A percentile compares a stretch with the other conserved stretches of the same genome.
Evolutionary conservation across 2,797 vertebrate genomes (phyloP).

Genomic region (Anomalospiza imberbis): DNA sequence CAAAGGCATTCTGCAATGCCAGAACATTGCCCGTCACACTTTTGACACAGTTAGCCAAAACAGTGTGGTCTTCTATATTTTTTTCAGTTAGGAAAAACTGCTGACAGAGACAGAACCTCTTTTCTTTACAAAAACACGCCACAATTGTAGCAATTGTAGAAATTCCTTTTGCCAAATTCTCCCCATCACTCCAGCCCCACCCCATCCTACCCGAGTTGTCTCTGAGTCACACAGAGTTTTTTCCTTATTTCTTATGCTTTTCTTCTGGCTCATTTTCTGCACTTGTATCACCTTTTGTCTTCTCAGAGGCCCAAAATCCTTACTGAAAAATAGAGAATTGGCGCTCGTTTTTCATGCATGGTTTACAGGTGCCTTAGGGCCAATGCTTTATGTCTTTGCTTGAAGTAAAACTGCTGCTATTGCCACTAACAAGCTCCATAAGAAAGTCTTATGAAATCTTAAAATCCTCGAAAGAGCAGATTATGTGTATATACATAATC

Average conservation of each 20-base stretch:
- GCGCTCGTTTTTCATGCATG: neutral
- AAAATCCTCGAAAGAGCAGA: neutral
- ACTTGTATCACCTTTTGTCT: neutral
- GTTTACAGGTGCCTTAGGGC: neutral
- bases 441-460: neutral
- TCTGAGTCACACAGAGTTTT: neutral
- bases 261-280: neutral
- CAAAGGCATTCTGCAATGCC: neutral
- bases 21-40: neutral
- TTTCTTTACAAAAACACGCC: neutral
- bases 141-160: neutral
- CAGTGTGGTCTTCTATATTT: neutral
- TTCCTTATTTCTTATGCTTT: neutral
- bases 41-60: neutral
- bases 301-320: neutral
- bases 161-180: neutral
- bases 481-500: neutral
- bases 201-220: neutral
- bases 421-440: neutral
- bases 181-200: accelerated
- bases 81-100: neutral
- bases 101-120: neutral
- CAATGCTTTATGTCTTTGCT: neutral
- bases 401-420: neutral
- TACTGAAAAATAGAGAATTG: neutral